Base-by-base conservation (phyloP, 92 coral and sea anemone species). In the Parazoanthus swiftii region DNA sequence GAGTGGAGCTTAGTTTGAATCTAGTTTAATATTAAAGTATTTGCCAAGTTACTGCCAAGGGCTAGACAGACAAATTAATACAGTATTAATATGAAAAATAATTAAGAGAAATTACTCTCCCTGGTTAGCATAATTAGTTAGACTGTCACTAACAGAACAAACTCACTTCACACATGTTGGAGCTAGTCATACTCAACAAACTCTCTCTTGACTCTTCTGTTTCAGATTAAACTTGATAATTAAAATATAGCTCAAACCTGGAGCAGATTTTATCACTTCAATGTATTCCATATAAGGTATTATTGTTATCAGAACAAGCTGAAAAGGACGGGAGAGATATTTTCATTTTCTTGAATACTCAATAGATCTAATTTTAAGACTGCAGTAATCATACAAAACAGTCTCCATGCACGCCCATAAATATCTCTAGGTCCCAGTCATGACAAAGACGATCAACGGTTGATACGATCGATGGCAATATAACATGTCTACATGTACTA, bases 231-330 rank as follows among this genome's bases (percentile, higher is more conserved):
- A 54, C 59, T 54, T 54, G 59, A 11, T 54, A 20, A n/a, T n/a
- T n/a, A n/a, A n/a, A 11, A 54, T 15, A 54, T 15, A 54, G 70
- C 70, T 63, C 70, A 63, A 63, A 63, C 26, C 70, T 63, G 20
- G 59, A 13, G 4, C 33, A 48, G 82, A 79, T 46, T 46, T 20
- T 54, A 26, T 1, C 37, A 51, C 59, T 18, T n/a, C 14, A 15
- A 23, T 42, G 23, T 20, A 37, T 18, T 33, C 87, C 87, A 71
- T 84, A 71, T 84, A 71, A 84, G 87, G 87, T 29, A 71, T 33
- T 65, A n/a, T 68, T 4, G 36, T 25, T 29, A 70, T 39, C n/a
- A 81, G 63, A 68, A 66, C 39, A 58, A 58, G 11, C 14, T 29
- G 74, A 68, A 68, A 33, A 23, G 8, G 29, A 74, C 48, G 2